Conservation (phyloP, 2,797 vertebrate species). For the Brotula barbata region DNA sequence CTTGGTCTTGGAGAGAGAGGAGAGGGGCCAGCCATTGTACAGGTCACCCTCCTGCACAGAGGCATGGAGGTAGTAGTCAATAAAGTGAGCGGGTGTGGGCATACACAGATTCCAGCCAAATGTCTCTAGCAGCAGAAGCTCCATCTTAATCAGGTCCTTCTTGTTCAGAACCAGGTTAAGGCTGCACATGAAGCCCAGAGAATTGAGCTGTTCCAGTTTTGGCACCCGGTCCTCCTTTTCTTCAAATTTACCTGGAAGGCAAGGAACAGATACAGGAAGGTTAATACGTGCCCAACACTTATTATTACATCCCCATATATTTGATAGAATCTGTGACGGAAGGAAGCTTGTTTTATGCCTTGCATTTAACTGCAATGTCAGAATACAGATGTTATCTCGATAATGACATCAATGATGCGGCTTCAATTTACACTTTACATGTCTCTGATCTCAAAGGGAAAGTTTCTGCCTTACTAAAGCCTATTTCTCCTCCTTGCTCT, state of each 20-base stretch:
- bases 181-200: slow-evolving; percentile 83
- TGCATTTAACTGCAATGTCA: too few species aligned
- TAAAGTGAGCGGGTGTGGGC: slow-evolving; percentile 92
- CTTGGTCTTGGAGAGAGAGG: slow-evolving; percentile 86
- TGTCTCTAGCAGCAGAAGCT: slow-evolving; percentile 88
- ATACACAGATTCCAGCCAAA: slow-evolving; percentile 92
- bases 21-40: slow-evolving; percentile 87
- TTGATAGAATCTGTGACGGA: too few species aligned
- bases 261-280: background rate
- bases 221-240: slow-evolving; percentile 89
- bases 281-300: too few species aligned
- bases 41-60: slow-evolving; percentile 86
- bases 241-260: slow-evolving; percentile 89
- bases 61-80: slow-evolving; percentile 91
- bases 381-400: too few species aligned
- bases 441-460: too few species aligned
- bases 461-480: too few species aligned
- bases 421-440: too few species aligned
- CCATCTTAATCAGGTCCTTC: slow-evolving; percentile 86
- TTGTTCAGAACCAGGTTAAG: slow-evolving; percentile 86
- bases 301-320: too few species aligned
- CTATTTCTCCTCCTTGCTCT: too few species aligned
- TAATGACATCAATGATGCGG: too few species aligned
- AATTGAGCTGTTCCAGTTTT: slow-evolving; percentile 89
- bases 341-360: too few species aligned